phyloP scores from a whole-genome alignment of 2,113 vertebrate genomes.

The Chrysemys picta region DNA sequence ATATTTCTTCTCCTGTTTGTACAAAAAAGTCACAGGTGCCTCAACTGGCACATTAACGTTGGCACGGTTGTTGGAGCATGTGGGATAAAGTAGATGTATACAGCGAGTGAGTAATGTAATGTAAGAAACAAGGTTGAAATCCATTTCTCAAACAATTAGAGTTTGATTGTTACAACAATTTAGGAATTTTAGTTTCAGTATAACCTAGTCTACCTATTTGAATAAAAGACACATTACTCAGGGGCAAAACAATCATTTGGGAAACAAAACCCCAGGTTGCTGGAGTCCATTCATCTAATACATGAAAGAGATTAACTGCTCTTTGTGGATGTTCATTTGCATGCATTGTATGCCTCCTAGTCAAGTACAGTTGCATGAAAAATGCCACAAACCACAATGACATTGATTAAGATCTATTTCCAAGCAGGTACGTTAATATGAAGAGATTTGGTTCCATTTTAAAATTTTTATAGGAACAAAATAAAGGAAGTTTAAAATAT shows the following conservation, averaged over 20 bases:
- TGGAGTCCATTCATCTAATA: constrained; percentile 12
- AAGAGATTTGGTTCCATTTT: not conserved
- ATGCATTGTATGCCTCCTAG: not conserved
- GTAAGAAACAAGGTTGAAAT: not conserved
- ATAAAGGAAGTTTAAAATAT: not conserved
- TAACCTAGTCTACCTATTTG: not conserved
- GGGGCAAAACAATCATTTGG: not conserved
- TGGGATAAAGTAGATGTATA: not conserved
- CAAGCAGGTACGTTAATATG: not conserved
- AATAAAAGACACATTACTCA: not conserved
- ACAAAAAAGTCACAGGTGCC: not conserved
- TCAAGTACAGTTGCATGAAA: constrained; percentile 1
- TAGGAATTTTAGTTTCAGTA: not conserved
- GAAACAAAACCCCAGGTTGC: not conserved
- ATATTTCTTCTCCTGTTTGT: not conserved
- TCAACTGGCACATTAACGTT: not conserved
- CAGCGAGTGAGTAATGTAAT: not conserved
- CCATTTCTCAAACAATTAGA: not conserved
- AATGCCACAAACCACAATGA: constrained; percentile 28
- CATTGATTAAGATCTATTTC: not conserved
- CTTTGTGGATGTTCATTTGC: constrained; percentile 34
- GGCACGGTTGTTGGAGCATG: not conserved
- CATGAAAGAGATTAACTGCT: constrained; percentile 18
- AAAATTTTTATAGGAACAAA: not conserved
- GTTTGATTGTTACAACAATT: not conserved